A percentile compares a stretch with the other conserved stretches of the same genome.
Conservation (phyloP, 2,797 vertebrate species). For the Hippoglossus hippoglossus region DNA sequence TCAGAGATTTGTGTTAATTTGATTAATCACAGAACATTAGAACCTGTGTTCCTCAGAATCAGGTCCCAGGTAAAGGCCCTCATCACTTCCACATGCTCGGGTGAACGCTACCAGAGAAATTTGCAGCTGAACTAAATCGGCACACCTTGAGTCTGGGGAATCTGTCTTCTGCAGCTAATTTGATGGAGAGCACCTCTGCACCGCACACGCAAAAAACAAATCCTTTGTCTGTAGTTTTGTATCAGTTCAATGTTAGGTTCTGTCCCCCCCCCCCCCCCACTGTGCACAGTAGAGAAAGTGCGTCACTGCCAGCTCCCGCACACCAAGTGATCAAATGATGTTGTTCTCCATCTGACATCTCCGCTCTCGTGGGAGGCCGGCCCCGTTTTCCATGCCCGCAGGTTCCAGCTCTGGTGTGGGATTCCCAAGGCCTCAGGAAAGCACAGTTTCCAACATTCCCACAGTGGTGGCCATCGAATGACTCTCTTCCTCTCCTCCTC, state of each 20-base stretch:
- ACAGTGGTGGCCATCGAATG: constrained; percentile 78
- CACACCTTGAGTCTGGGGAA: no score
- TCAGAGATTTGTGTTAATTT: no score
- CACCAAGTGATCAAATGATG: constrained; percentile 49
- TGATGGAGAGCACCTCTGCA: not conserved
- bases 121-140: no score
- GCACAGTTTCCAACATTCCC: constrained; percentile 84
- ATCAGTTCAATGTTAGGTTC: not conserved
- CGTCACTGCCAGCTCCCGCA: constrained; percentile 44
- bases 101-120: no score
- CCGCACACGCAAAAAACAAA: not conserved
- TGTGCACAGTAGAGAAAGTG: constrained; percentile 36
- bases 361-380: constrained; percentile 60
- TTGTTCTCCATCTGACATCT: constrained; percentile 54
- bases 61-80: no score
- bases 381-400: constrained; percentile 79
- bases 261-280: no score
- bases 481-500: constrained; percentile 72
- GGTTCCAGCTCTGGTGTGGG: constrained; percentile 82
- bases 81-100: no score
- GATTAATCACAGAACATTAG: no score
- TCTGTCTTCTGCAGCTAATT: not conserved
- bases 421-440: constrained; percentile 85
- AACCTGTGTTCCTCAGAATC: no score
- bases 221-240: not conserved